Evolutionary conservation across 2,888 invertebrate genomes (phyloP).

Genomic region (Ormyrus rosae): DNA sequence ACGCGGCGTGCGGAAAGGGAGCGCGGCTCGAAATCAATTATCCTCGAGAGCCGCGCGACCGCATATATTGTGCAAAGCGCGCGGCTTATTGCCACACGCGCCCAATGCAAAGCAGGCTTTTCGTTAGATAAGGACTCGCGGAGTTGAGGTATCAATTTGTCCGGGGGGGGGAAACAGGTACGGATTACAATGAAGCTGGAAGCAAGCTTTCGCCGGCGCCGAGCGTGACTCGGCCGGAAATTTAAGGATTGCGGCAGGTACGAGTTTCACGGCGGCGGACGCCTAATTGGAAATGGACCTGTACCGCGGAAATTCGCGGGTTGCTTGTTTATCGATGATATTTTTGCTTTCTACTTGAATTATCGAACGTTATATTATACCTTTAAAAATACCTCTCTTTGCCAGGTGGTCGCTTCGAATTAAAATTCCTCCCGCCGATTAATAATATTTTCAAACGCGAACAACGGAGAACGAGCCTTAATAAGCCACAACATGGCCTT

Average conservation of each 20-base stretch:
- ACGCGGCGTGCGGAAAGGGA: constrained; percentile 56
- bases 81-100: constrained; percentile 14
- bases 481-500: background rate
- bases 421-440: background rate
- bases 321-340: too few species aligned
- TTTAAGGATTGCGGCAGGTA: too few species aligned
- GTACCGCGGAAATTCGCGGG: too few species aligned
- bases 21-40: constrained; percentile 57
- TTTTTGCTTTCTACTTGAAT: too few species aligned
- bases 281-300: too few species aligned
- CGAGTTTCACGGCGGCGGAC: too few species aligned
- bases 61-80: constrained; percentile 1
- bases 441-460: background rate
- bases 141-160: constrained; percentile 31
- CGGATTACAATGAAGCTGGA: too few species aligned
- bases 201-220: too few species aligned
- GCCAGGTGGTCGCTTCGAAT: too few species aligned
- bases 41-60: background rate
- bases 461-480: background rate
- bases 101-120: background rate
- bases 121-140: background rate
- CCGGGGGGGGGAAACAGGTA: background rate
- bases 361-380: too few species aligned
- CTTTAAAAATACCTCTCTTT: too few species aligned
- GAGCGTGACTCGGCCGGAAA: too few species aligned